Conservation (phyloP, 2,113 vertebrate species). For the Amazona vittata region DNA sequence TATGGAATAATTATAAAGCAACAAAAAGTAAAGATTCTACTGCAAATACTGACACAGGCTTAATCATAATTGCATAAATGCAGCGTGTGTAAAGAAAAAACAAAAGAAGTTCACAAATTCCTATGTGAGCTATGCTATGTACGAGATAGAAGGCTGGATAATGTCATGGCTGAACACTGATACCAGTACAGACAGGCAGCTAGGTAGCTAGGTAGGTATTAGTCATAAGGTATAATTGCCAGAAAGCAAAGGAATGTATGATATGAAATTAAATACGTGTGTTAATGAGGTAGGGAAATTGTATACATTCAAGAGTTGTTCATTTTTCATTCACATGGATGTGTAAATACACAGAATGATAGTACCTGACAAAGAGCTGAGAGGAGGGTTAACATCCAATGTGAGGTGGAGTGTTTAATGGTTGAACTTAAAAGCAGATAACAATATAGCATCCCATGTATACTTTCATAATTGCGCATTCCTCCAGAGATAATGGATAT, state of each 20-base stretch:
- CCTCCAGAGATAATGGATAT: constrained; percentile 86
- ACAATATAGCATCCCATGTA: constrained; percentile 73
- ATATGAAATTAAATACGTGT: neutral
- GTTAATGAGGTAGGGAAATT: neutral
- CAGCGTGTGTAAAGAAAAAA: neutral
- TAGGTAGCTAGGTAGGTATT: neutral
- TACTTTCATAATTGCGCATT: constrained; percentile 76
- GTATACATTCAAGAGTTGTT: neutral
- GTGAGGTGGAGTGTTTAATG: constrained; percentile 71
- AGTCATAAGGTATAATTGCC: neutral
- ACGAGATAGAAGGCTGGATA: neutral
- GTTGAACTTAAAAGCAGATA: constrained; percentile 77
- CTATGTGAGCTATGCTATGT: neutral
- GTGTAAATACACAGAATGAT: constrained; percentile 30
- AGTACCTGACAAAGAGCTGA: constrained; percentile 37
- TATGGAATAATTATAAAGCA: neutral
- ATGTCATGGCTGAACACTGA: neutral
- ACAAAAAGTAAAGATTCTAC: neutral
- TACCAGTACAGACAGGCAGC: neutral
- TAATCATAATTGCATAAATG: neutral
- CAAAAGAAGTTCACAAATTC: neutral
- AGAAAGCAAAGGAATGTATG: neutral
- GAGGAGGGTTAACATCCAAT: constrained; percentile 65
- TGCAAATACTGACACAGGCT: neutral
- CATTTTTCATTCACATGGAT: neutral